These are phyloP conservation scores for Anhinga anhinga DNA, from an alignment of 2,113 vertebrate genomes.

Conservation along the genomic window DNA sequence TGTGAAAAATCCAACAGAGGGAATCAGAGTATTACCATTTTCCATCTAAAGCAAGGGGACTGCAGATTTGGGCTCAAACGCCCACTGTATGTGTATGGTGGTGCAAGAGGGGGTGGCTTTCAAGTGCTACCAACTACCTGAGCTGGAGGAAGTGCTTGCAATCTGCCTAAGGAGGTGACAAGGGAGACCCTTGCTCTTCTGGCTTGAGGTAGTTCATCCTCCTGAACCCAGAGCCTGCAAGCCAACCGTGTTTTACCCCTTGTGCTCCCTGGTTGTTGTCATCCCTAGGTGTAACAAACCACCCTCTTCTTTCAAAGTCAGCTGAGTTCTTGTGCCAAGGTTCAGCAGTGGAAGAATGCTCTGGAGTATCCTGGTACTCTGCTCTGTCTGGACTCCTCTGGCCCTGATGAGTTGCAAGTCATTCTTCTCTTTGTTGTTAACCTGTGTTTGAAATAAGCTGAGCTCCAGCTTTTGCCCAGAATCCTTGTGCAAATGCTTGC, in stretches of 20 bases:
- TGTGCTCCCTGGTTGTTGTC: no score
- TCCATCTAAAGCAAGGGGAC: not conserved
- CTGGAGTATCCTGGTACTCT: not conserved
- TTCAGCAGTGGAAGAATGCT: not conserved
- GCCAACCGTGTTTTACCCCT: not conserved
- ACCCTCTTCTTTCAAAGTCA: not conserved
- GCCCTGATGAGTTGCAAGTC: fast-evolving
- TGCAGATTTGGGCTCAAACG: not conserved
- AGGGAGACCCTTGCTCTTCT: not conserved
- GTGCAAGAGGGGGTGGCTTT: not conserved
- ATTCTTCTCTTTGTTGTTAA: not conserved
- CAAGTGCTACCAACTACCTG: not conserved
- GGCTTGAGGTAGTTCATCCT: not conserved
- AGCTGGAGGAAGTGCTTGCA: not conserved
- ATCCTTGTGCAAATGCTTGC: fast-evolving
- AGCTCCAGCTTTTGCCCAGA: not conserved
- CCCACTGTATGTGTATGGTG: fast-evolving
- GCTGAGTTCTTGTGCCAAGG: not conserved
- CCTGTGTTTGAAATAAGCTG: fast-evolving
- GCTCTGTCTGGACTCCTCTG: not conserved
- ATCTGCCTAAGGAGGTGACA: not conserved
- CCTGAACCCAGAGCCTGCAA: not conserved
- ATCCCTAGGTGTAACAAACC: not conserved
- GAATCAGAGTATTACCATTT: not conserved
- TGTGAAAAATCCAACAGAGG: not conserved